These are phyloP conservation scores for Embidobia sp. DNA, from an alignment of 2,888 invertebrate genomes.

Conservation along the genomic window DNA sequence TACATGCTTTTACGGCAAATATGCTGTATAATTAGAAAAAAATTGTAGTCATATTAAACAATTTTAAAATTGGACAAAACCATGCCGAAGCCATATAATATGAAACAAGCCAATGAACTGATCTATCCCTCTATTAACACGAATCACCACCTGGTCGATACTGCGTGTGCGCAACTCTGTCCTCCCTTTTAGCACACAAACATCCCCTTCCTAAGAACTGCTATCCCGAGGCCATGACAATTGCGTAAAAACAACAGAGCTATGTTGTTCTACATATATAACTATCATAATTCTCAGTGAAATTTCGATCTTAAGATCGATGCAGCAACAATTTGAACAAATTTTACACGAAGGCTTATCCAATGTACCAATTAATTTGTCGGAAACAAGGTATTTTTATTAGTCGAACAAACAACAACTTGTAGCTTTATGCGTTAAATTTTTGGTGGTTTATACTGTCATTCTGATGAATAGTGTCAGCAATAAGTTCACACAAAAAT, in stretches of 20 bases:
- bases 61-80: conserved; percentile 35
- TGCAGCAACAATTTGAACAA: conserved; percentile 69
- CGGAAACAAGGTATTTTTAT: conserved; percentile 65
- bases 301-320: conserved; percentile 68
- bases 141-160: conserved; percentile 50
- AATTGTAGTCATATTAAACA: too few species aligned
- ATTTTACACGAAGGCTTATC: conserved; percentile 30
- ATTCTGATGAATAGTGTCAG: too few species aligned
- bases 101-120: conserved; percentile 23
- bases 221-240: conserved; percentile 43
- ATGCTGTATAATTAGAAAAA: too few species aligned
- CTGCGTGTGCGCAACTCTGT: conserved; percentile 37
- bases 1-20: too few species aligned
- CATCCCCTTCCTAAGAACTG: conserved; percentile 31
- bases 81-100: background rate
- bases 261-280: conserved; percentile 43
- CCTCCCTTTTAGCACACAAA: conserved; percentile 19
- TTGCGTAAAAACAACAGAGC: conserved; percentile 57
- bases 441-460: too few species aligned
- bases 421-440: too few species aligned
- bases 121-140: conserved; percentile 16
- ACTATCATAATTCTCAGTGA: conserved; percentile 9
- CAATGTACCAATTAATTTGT: conserved; percentile 60
- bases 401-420: too few species aligned
- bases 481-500: too few species aligned